Percentiles rank a stretch among this genome's conserved stretches.
Evolutionary conservation across 2,888 invertebrate genomes (phyloP).

Genomic region (Allygus modestus): DNA sequence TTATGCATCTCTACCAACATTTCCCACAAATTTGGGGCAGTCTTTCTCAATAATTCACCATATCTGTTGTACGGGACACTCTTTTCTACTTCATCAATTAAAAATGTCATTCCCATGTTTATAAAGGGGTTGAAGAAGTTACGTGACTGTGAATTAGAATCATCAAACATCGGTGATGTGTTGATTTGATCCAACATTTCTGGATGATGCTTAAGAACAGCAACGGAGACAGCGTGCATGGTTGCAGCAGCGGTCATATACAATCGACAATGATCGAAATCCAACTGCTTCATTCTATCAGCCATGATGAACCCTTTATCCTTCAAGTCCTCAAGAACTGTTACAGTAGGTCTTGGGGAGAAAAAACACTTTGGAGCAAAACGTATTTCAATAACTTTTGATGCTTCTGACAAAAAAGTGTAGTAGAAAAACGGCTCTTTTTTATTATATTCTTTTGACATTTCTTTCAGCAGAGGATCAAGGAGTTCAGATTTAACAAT

Average conservation of each 20-base stretch:
- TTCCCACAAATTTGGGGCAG: neutral
- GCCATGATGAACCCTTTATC: neutral
- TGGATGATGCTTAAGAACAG: neutral
- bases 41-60: neutral
- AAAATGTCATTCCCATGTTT: neutral
- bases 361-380: conserved; percentile 13
- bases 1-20: neutral
- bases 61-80: neutral
- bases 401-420: neutral
- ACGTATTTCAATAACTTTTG: neutral
- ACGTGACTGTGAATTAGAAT: neutral
- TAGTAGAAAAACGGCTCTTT: conserved; percentile 37
- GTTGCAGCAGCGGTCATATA: neutral
- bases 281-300: neutral
- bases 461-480: neutral
- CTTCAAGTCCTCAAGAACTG: conserved; percentile 44
- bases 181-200: neutral
- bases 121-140: neutral
- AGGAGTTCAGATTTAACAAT: conserved; percentile 4
- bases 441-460: neutral
- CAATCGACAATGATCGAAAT: neutral
- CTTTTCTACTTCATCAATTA: neutral
- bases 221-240: neutral
- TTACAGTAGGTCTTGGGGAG: neutral
- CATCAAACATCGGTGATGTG: neutral